A percentile compares a stretch with the other conserved stretches of the same genome.
These are phyloP conservation scores for Sisor rabdophorus DNA, from an alignment of 2,113 vertebrate species.

Conservation along the genomic window DNA sequence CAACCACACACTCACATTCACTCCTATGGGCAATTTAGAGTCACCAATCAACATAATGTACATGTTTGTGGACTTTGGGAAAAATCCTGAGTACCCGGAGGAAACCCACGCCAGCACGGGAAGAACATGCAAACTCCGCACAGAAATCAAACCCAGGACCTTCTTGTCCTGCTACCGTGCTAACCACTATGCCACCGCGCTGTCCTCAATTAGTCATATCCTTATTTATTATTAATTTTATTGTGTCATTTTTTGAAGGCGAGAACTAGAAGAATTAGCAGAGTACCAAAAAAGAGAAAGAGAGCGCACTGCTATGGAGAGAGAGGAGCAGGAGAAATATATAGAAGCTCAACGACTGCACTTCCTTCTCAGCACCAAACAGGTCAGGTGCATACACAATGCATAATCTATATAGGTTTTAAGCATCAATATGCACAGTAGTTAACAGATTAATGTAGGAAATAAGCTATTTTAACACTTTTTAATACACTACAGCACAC, in stretches of 20 bases:
- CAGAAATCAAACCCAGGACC: no score
- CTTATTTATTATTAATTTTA: neutral
- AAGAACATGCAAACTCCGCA: no score
- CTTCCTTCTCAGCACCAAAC: constrained; percentile 90
- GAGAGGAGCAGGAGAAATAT: constrained; percentile 70
- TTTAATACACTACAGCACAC: no score
- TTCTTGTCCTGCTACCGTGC: no score
- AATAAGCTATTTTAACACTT: neutral
- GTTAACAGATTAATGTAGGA: neutral
- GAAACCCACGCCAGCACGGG: no score
- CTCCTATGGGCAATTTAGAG: no score
- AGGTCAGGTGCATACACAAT: constrained; percentile 69
- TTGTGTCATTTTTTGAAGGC: constrained; percentile 62
- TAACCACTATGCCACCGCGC: no score
- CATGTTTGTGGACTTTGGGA: no score
- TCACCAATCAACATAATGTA: no score
- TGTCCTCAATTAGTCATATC: no score
- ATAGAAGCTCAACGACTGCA: constrained; percentile 81
- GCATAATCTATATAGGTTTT: neutral
- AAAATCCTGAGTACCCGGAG: no score
- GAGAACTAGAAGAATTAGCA: constrained; percentile 73
- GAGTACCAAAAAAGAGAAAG: constrained; percentile 73
- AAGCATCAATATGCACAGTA: neutral
- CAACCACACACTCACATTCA: no score
- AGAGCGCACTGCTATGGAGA: constrained; percentile 65